These are phyloP conservation scores for Pediacus dermestoides DNA, from an alignment of 2,888 invertebrate species.

Conservation along the genomic window DNA sequence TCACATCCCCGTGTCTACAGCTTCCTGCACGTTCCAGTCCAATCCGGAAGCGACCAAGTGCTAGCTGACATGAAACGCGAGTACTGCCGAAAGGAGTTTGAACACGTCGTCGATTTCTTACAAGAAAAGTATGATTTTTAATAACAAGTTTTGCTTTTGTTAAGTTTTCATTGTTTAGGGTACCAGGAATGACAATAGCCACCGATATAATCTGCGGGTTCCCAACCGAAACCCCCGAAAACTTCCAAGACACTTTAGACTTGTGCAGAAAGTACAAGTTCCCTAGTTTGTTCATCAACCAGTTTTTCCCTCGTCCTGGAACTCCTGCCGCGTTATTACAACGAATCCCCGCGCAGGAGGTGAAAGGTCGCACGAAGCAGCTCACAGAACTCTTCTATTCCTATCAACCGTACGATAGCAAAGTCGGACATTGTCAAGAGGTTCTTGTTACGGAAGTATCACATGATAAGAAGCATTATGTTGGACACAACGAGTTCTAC, in stretches of 20 bases:
- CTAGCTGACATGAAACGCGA: conserved; percentile 95
- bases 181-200: conserved; percentile 88
- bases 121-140: conserved; percentile 56
- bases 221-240: conserved; percentile 87
- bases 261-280: conserved; percentile 85
- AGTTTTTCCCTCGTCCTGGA: conserved; percentile 94
- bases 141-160: conserved; percentile 4
- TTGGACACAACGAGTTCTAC: conserved; percentile 93
- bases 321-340: conserved; percentile 92
- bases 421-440: conserved; percentile 64
- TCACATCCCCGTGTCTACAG: conserved; percentile 87
- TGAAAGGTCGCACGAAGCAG: conserved; percentile 84
- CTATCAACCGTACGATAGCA: conserved; percentile 77
- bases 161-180: conserved; percentile 54
- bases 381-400: conserved; percentile 86
- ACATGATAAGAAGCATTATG: conserved; percentile 84
- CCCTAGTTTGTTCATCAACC: conserved; percentile 94
- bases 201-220: conserved; percentile 99
- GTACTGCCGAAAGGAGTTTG: conserved; percentile 86
- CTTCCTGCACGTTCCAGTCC: conserved; percentile 96
- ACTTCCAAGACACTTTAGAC: conserved; percentile 84
- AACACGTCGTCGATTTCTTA: conserved; percentile 81
- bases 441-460: conserved; percentile 93
- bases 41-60: conserved; percentile 94
- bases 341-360: conserved; percentile 79